phyloP scores from a whole-genome alignment of 2,797 vertebrate genomes.

The Alcedo atthis region DNA sequence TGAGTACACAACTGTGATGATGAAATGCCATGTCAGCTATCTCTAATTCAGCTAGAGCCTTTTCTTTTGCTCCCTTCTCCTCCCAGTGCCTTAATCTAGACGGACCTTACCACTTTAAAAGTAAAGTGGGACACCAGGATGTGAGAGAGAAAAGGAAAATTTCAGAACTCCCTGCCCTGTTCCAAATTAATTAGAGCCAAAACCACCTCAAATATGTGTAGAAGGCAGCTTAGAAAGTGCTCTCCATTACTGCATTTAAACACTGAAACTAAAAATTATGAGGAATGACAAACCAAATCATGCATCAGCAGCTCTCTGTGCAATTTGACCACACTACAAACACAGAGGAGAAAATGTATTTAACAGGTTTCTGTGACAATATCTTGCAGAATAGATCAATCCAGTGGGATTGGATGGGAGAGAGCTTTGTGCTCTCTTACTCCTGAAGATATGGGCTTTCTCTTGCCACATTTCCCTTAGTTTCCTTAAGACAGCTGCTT shows the following conservation, averaged over 20 bases:
- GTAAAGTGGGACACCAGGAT: slow-evolving; percentile 58
- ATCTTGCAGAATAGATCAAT: background rate
- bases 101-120: slow-evolving; percentile 54
- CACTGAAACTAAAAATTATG: background rate
- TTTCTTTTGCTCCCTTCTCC: background rate
- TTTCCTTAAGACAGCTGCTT: background rate
- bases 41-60: background rate
- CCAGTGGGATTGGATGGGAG: background rate
- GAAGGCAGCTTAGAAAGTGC: slow-evolving; percentile 1
- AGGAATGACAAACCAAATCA: background rate
- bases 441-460: background rate
- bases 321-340: background rate
- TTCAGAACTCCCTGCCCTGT: slow-evolving; percentile 11
- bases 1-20: background rate
- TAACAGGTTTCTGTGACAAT: background rate
- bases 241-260: background rate
- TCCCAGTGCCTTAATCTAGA: background rate
- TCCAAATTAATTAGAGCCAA: slow-evolving; percentile 58
- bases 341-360: background rate
- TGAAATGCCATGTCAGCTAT: background rate
- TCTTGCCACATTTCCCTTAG: background rate
- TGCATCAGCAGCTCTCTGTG: background rate
- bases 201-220: background rate
- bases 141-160: slow-evolving; percentile 11
- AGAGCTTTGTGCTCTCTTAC: background rate